phyloP scores from a whole-genome alignment of 2,888 invertebrate genomes.

The Meghimatium bilineatum region DNA sequence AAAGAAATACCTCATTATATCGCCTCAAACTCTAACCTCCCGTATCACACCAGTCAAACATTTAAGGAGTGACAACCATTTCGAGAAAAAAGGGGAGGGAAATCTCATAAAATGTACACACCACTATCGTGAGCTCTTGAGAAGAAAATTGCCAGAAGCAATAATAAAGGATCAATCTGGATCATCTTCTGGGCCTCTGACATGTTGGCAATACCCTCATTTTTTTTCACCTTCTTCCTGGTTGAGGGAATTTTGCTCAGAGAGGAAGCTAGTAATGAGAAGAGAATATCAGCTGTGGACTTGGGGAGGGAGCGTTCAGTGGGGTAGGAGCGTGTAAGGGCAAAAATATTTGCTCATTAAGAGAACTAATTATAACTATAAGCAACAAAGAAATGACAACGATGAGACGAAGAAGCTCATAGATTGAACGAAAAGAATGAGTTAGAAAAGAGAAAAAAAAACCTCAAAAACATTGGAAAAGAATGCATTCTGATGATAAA shows the following conservation, averaged over 20 bases:
- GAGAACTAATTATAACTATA: neutral
- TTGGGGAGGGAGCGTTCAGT: constrained; percentile 12
- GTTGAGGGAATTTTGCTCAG: neutral
- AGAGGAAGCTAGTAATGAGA: neutral
- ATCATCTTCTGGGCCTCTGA: constrained; percentile 29
- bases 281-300: neutral
- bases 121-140: constrained; percentile 31
- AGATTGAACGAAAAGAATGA: neutral
- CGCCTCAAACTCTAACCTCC: too few species aligned
- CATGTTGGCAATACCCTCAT: constrained; percentile 35
- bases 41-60: constrained; percentile 3
- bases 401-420: neutral
- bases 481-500: too few species aligned
- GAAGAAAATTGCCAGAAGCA: constrained; percentile 39
- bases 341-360: neutral
- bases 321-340: neutral
- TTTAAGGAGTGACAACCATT: constrained; percentile 10
- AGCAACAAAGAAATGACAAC: constrained; percentile 4
- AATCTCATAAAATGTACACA: constrained; percentile 29
- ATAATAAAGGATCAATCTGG: constrained; percentile 44
- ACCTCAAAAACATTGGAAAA: constrained; percentile 13
- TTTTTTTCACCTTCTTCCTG: constrained; percentile 24
- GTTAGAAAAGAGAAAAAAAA: neutral
- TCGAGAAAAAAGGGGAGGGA: neutral
- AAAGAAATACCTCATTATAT: neutral